Evolutionary conservation across 2,797 vertebrate species (phyloP), one percentile per base, ranked within the genome.

Genomic region (Amblyraja radiata): DNA sequence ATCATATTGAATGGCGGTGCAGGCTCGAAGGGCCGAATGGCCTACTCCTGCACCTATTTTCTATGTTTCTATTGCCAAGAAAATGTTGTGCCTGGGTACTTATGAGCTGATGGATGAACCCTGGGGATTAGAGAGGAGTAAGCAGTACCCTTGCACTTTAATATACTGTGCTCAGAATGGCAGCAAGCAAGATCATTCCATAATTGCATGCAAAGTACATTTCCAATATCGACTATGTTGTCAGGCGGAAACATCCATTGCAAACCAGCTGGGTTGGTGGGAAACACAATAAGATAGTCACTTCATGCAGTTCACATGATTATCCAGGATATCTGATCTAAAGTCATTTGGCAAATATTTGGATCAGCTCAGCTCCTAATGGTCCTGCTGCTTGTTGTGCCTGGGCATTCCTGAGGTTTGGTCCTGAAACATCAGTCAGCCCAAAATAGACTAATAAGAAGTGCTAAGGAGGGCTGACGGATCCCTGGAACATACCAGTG

Each of bases 51-150:
- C n/a, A n/a, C n/a, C n/a, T n/a, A n/a, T n/a, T n/a, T n/a, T n/a
- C n/a, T n/a, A n/a, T n/a, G n/a, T n/a, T n/a, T n/a, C n/a, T n/a
- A 18, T n/a, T 88, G 84, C n/a, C n/a, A 88, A 65, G 68, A 36
- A 36, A 8, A 14, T 88, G 61, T 18, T 65, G 28, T 25, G 6
- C 68, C 21, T 63, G 36, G 84, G 36, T 36, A 36, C n/a, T 88
- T 88, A 88, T 68, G 58, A 88, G 84, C 14, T 88, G 84, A 88
- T 88, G 14, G 61, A 88, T 88, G 90, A 92, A 92, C 25, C 65
- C 46, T 6, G 46, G 68, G n/a, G 65, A 73, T 46, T 2, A 13
- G 68, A 54, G 6, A 74, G 68, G 8, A 1, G 21, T 92, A 25
- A 46, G 11, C 65, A 76, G 36, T 36, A 10, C 1, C 32, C 7